A percentile compares a stretch with the other conserved stretches of the same genome.
These are phyloP conservation scores for Muscicapa adusta DNA, from an alignment of 2,113 vertebrate genomes.

Conservation along the genomic window DNA sequence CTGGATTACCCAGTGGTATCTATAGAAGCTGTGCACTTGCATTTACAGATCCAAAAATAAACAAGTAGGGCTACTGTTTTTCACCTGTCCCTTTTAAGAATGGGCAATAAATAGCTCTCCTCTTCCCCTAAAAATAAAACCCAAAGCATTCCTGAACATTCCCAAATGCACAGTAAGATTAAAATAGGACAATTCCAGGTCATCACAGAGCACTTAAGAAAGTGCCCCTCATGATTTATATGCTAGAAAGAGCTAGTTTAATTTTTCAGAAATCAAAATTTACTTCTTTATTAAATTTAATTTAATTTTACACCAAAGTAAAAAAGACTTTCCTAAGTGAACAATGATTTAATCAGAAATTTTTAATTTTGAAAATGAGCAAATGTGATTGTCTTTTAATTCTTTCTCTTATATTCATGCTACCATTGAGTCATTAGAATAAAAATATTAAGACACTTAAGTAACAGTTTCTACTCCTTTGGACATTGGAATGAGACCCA, in stretches of 20 bases:
- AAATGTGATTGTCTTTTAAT: background rate
- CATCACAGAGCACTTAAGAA: background rate
- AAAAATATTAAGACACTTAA: background rate
- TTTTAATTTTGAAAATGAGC: background rate
- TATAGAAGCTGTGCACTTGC: constrained; percentile 26
- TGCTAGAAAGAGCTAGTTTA: background rate
- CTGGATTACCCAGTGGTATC: background rate
- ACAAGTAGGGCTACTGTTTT: background rate
- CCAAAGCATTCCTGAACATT: background rate
- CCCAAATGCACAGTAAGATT: background rate
- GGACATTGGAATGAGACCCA: background rate
- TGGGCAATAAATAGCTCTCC: background rate
- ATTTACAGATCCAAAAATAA: constrained; percentile 40
- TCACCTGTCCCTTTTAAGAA: constrained; percentile 9
- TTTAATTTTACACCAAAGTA: background rate
- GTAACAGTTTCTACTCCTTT: background rate
- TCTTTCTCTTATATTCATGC: background rate
- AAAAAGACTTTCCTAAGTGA: background rate
- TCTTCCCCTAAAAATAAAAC: background rate
- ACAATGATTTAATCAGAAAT: background rate
- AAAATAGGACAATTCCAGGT: background rate
- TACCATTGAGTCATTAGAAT: background rate
- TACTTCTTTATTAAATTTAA: background rate
- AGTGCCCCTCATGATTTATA: background rate
- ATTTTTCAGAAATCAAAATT: background rate